Percentiles rank a stretch among this genome's conserved stretches.
These are phyloP conservation scores for Elaphurus davidianus DNA, from an alignment of 2,113 vertebrate species.

Conservation along the genomic window DNA sequence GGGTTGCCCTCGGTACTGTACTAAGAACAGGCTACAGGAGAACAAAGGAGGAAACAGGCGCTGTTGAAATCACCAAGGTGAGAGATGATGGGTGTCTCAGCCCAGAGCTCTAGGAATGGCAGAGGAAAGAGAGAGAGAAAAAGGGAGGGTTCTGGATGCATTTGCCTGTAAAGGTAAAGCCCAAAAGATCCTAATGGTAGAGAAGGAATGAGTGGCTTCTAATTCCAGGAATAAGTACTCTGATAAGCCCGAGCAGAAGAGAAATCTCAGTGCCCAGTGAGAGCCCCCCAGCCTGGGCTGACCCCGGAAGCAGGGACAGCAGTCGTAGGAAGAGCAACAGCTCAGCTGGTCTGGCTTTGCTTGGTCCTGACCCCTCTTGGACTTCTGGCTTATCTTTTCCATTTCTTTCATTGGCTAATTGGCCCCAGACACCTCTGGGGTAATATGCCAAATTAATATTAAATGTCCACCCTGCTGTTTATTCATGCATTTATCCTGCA, in stretches of 20 bases:
- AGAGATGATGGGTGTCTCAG: not conserved
- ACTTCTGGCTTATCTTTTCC: not conserved
- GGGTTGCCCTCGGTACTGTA: not conserved
- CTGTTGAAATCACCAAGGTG: not conserved
- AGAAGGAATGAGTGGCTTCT: not conserved
- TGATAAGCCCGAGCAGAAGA: not conserved
- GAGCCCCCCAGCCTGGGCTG: accelerated
- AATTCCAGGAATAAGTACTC: not conserved
- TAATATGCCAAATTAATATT: not conserved
- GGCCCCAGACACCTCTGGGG: not conserved
- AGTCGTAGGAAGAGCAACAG: not conserved
- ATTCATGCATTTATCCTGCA: not conserved
- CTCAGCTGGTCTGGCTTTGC: not conserved
- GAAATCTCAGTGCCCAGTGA: not conserved
- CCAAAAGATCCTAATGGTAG: not conserved
- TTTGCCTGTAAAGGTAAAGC: not conserved
- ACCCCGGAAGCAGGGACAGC: not conserved
- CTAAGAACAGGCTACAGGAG: not conserved
- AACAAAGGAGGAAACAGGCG: not conserved
- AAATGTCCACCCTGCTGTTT: not conserved
- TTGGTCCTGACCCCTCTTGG: not conserved
- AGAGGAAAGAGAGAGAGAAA: not conserved
- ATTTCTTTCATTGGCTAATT: not conserved
- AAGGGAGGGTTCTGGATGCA: not conserved
- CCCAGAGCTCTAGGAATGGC: not conserved